Evolutionary conservation across 2,113 vertebrate genomes (phyloP), one percentile per base, ranked within the genome.

Genomic region (Trogon melanurus): DNA sequence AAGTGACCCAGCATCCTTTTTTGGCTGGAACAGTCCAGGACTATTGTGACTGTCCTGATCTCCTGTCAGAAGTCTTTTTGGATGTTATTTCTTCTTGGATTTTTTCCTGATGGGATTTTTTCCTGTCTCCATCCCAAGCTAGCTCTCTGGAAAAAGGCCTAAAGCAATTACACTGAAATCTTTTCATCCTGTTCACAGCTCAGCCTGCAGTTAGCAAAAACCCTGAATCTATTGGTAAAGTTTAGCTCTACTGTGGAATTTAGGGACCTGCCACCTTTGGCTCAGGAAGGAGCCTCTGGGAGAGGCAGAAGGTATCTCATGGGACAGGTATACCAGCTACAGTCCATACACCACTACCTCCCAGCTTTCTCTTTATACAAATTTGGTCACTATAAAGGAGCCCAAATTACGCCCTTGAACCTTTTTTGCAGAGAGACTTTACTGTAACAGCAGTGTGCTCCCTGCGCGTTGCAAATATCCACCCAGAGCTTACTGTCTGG

Each of bases 81-180:
- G 47, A 85, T 70, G 30, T 34, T 93, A 62, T 76, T 90, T 72
- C 18, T 1, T 26, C 36, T 56, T 96, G 91, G 82, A 94, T 80
- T 91, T 95, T 90, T 94, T 67, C 67, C 75, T 62, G 79, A 73
- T 1, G 3, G 69, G 41, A 66, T 62, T 90, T 95, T 94, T 95
- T 88, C 79, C 82, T 70, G 30, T 83, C 91, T 92, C 36, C 1
- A 0, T 85, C 71, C 51, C 61, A 85, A 88, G 67, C 25, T 60
- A 88, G 41, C 12, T 15, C 23, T 79, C 79, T 93, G 88, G 88
- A 79, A 82, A 91, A 87, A 71, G 26, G 44, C 56, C 87, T 95
- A 29, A 66, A 93, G 50, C 27, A 75, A 75, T 82, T 69, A 79
- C 29, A 67, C 29, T 67, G 73, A 47, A 84, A 74, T 54, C 20